These are phyloP conservation scores for Trididemnum nubilum DNA, from an alignment of 23 tunicate species.

Conservation along the genomic window DNA sequence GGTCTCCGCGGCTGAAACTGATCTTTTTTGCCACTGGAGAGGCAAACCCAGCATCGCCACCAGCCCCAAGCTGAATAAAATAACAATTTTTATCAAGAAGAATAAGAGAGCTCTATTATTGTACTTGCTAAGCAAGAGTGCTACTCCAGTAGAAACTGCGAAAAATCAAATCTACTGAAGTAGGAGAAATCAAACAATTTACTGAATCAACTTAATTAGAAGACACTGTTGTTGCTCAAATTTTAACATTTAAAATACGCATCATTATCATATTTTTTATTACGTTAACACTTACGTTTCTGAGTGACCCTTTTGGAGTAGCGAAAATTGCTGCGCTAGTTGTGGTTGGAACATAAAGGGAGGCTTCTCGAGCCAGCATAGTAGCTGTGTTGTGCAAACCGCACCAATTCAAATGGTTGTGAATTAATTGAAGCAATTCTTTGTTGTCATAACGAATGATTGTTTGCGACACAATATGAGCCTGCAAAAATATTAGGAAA, in stretches of 20 bases:
- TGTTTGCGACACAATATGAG: conserved; percentile 78
- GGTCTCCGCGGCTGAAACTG: conserved; percentile 62
- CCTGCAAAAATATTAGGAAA: conserved; percentile 35
- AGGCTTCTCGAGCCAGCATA: conserved; percentile 57
- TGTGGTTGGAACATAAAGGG: conserved; percentile 42
- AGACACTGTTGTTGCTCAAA: no score
- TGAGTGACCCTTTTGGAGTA: conserved; percentile 33
- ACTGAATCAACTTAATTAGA: no score
- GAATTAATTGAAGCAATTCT: conserved; percentile 80
- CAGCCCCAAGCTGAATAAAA: conserved; percentile 6
- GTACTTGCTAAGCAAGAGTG: no score
- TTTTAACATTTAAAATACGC: no score
- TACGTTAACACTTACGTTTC: conserved; percentile 47
- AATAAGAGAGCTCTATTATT: no score
- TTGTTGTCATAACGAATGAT: conserved; percentile 73
- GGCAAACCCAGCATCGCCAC: conserved; percentile 7
- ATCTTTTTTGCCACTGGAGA: conserved; percentile 42
- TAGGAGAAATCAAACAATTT: no score
- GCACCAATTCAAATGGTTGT: conserved; percentile 74
- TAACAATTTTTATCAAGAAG: no score
- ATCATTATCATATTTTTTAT: no score
- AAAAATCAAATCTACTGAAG: no score
- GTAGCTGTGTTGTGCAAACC: conserved; percentile 59
- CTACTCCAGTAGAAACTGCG: no score
- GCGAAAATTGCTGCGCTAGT: conserved; percentile 27